phyloP scores from a whole-genome alignment of 2,888 invertebrate genomes.

The Fissipunctia ypsillon region DNA sequence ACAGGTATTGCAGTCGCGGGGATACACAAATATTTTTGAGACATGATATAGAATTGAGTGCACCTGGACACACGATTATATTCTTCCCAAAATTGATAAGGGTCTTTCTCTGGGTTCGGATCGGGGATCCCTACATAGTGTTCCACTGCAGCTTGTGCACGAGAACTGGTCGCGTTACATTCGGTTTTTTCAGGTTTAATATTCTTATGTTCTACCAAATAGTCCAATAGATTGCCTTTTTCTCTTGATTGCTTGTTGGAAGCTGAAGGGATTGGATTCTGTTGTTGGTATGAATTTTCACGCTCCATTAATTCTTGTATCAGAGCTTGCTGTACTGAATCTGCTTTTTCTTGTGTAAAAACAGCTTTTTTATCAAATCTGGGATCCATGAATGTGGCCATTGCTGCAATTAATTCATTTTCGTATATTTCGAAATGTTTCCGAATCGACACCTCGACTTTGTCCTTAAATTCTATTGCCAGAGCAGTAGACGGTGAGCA shows the following conservation, averaged over 20 bases:
- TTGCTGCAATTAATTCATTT: not conserved
- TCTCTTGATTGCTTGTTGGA: not conserved
- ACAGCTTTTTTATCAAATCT: not conserved
- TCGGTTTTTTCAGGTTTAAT: not conserved
- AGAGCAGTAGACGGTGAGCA: not conserved
- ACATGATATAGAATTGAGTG: conserved; percentile 1
- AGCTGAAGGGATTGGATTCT: not conserved
- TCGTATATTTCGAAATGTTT: not conserved
- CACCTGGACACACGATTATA: conserved; percentile 6
- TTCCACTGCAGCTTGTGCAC: not conserved
- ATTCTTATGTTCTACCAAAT: not conserved
- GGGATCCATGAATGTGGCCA: conserved; percentile 11
- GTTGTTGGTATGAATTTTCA: not conserved
- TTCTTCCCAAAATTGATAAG: conserved; percentile 7
- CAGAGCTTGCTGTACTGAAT: not conserved
- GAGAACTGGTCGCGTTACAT: not conserved
- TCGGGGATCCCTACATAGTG: not conserved
- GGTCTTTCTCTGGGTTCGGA: not conserved
- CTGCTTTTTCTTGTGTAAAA: not conserved
- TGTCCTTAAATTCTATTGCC: not conserved
- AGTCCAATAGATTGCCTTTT: not conserved
- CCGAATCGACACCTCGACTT: not conserved
- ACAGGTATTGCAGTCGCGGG: conserved; percentile 6
- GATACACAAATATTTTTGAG: conserved; percentile 21
- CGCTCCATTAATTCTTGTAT: not conserved